A percentile compares a stretch with the other conserved stretches of the same genome.
These are phyloP conservation scores for Danio rerio DNA, from an alignment of 2,113 vertebrate species.

Conservation along the genomic window GRCz12tu NC_133183.1:11877501-11878000, in stretches of 20 bases:
- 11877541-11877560: no score
- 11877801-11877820: slow-evolving; percentile 1
- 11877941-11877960: neutral
- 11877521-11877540: no score
- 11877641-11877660: slow-evolving; percentile 27
- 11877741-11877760: slow-evolving; percentile 32
- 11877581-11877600: neutral
- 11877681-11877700: slow-evolving; percentile 47
- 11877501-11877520: no score
- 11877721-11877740: slow-evolving; percentile 40
- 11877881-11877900: neutral
- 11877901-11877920: neutral
- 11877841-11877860: slow-evolving; percentile 3
- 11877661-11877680: slow-evolving; percentile 46
- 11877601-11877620: slow-evolving; percentile 22
- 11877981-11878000: neutral
- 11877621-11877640: slow-evolving; percentile 49
- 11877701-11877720: slow-evolving; percentile 50
- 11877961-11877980: neutral
- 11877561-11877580: no score
- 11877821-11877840: neutral
- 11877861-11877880: neutral
- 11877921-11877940: neutral
- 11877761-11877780: slow-evolving; percentile 21
- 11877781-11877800: neutral